Base-by-base conservation (phyloP, 2,113 vertebrate species). In the Coptodon bakossiorum region DNA sequence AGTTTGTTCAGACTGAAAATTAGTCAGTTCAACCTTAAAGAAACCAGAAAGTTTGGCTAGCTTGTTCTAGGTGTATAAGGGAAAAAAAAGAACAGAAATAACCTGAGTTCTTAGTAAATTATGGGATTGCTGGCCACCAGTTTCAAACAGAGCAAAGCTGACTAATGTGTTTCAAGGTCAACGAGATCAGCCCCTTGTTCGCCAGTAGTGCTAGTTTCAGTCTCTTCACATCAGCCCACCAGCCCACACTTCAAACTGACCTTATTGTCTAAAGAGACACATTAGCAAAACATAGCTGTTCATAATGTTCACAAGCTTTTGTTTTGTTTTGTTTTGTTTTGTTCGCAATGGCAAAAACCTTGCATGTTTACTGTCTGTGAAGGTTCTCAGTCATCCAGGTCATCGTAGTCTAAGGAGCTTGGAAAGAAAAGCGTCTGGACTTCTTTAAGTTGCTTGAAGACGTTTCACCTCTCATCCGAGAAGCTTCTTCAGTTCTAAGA, bases 201-300 rank as follows among this genome's bases (percentile, higher is more conserved):
- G 94, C 80, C 92, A 83, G 59, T 24, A 80, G 89, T 54, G 92
- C 90, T 90, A 36, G 95, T 89, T 92, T 95, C 95, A 95, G 95
- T 87, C 88, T 96, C 93, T 91, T 90, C 56, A 86, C 91, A 89
- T 36, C 76, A 16, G 81, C 83, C 86, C 13, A 50, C 86, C 13
- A 50, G 57, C 80, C 91, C 54, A 78, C 91, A 86, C 80, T 93
- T 88, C 82, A 88, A 73, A 86, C 90, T 85, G 82, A 90, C 83
- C 90, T 91, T 85, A 80, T 89, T 84, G 56, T 90, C 96, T 96
- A 78, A 7, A 89, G 29, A 84, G 31, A 88, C 24, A 86, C 31
- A 83, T 6, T 19, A 80, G 40, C 52, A 71, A 14, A 68, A 14
- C 6, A 79, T 1, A 50, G 13, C 27, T 24, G 5, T 43, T 54